A percentile compares a stretch with the other conserved stretches of the same genome.
Conservation (phyloP, 2,113 vertebrate species). For the Arvicanthis niloticus region DNA sequence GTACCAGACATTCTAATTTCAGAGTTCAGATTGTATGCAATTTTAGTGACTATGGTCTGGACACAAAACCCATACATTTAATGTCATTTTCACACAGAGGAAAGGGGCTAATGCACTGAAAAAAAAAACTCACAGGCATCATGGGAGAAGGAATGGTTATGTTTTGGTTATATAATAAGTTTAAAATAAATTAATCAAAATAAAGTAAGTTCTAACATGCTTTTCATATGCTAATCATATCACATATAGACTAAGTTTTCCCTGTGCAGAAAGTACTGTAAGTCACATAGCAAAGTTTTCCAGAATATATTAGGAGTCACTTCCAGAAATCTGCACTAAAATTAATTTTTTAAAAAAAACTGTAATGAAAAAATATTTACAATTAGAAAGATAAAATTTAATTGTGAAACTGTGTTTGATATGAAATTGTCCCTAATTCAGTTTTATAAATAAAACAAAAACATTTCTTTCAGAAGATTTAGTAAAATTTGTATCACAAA, state of each 20-base stretch:
- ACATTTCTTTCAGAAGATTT: slow-evolving; percentile 34
- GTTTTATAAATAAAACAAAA: background rate
- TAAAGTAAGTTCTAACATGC: background rate
- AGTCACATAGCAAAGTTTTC: background rate
- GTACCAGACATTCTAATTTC: slow-evolving; percentile 33
- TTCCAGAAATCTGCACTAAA: background rate
- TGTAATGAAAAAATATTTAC: background rate
- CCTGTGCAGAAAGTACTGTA: background rate
- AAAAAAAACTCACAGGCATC: background rate
- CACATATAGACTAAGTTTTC: background rate
- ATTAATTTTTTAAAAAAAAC: background rate
- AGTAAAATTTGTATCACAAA: slow-evolving; percentile 34
- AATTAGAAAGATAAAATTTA: slow-evolving; percentile 25
- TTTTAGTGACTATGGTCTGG: slow-evolving; percentile 2
- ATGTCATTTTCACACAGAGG: background rate
- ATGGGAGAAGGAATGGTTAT: background rate
- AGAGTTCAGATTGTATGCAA: slow-evolving; percentile 9
- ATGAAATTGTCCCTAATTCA: slow-evolving; percentile 45
- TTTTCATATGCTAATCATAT: background rate
- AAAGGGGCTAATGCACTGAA: background rate
- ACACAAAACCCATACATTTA: slow-evolving; percentile 3
- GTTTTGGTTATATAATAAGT: background rate
- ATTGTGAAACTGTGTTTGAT: background rate
- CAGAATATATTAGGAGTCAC: background rate
- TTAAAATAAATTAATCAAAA: slow-evolving; percentile 42